These are phyloP conservation scores for Rhizoglyphus robini DNA, from an alignment of 1,140 invertebrate genomes.

Conservation along the genomic window DNA sequence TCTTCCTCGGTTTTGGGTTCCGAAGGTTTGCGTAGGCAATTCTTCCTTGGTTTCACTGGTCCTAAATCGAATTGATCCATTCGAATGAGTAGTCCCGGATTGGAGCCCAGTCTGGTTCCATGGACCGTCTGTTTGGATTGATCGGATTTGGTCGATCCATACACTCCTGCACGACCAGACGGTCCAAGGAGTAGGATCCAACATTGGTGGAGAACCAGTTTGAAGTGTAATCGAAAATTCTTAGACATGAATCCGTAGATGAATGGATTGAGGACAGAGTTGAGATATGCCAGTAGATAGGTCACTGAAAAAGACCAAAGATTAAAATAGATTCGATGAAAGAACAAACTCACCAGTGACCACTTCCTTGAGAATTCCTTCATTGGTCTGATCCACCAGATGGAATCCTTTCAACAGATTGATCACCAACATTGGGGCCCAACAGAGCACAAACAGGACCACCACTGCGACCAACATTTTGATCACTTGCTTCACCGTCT, in stretches of 20 bases:
- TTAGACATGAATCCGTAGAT: conserved; percentile 67
- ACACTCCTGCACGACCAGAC: neutral
- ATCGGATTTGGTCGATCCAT: neutral
- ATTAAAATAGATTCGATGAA: neutral
- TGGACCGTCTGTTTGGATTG: too few relatives aligned
- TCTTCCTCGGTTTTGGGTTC: neutral
- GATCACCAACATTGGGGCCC: conserved; percentile 50
- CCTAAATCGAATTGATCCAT: neutral
- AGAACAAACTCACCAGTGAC: conserved; percentile 32
- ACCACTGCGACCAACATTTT: conserved; percentile 56
- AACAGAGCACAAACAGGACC: conserved; percentile 50
- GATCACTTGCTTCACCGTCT: conserved; percentile 36
- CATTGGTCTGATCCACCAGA: conserved; percentile 39
- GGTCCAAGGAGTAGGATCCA: conserved; percentile 18
- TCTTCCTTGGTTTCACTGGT: neutral
- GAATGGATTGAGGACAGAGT: conserved; percentile 61
- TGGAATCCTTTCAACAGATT: conserved; percentile 47
- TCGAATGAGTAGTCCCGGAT: neutral
- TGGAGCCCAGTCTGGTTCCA: neutral
- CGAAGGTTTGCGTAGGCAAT: neutral
- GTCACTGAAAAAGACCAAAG: conserved; percentile 34
- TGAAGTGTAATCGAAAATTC: conserved; percentile 53
- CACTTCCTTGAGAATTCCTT: conserved; percentile 45
- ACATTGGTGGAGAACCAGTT: conserved; percentile 36
- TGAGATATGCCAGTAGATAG: conserved; percentile 51